Conservation (phyloP, 1,140 invertebrate genomes). For the Nasonia giraulti region DNA sequence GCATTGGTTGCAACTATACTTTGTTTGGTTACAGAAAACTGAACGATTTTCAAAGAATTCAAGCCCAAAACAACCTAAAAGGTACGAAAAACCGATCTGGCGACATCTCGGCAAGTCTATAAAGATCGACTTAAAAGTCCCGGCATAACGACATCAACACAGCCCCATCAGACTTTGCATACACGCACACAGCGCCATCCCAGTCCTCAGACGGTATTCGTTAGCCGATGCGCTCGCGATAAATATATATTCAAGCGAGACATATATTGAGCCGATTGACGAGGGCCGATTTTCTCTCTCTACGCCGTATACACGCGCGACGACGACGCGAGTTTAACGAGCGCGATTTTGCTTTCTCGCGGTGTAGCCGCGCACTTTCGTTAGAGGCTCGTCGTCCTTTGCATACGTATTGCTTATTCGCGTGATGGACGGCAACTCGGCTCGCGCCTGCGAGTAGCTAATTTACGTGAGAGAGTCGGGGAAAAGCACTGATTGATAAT, state of each 20-base stretch:
- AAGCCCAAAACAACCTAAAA: no score
- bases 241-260: neutral
- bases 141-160: neutral
- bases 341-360: slow-evolving; percentile 12
- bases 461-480: neutral
- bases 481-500: neutral
- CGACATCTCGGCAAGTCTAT: neutral
- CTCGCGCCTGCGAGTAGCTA: neutral
- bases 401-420: neutral
- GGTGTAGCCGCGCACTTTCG: neutral
- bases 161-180: neutral
- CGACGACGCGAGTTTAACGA: neutral
- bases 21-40: no score
- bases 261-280: neutral
- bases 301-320: neutral
- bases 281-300: neutral
- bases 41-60: no score
- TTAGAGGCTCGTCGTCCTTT: neutral
- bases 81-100: no score
- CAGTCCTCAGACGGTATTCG: neutral
- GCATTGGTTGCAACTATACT: no score
- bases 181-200: neutral
- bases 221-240: neutral
- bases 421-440: neutral
- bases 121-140: neutral